Conservation (phyloP, 2,888 invertebrate species). For the Drosophila setosimentum region DNA sequence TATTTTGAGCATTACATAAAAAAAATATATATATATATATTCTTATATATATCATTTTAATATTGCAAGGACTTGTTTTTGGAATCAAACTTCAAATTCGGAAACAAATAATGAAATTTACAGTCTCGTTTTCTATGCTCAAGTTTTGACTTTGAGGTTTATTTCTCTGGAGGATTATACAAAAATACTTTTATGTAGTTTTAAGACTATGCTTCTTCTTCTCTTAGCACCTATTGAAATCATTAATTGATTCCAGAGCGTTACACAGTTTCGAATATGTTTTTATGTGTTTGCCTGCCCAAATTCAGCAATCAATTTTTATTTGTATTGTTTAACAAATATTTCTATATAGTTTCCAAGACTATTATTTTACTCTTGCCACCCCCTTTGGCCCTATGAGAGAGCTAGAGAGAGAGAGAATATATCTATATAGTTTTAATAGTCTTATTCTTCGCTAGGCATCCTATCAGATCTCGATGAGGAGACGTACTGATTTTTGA, state of each 20-base stretch:
- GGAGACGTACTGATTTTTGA: accelerated
- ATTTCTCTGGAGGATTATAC: accelerated
- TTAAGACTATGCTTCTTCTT: background rate
- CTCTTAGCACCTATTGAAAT: no score
- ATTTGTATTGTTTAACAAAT: background rate
- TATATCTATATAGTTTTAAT: no score
- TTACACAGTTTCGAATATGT: background rate
- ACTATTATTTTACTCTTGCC: background rate
- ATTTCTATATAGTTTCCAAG: background rate
- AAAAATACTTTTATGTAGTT: background rate
- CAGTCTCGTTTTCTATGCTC: no score
- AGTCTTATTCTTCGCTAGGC: background rate
- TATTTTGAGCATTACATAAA: background rate
- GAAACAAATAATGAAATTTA: background rate
- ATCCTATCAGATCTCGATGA: background rate
- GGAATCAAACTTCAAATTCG: background rate
- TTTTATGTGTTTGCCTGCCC: background rate
- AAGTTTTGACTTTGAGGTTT: background rate
- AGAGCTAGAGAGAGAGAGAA: no score
- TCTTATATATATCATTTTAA: background rate
- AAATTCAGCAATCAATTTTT: no score
- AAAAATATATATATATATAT: background rate
- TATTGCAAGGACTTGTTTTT: background rate
- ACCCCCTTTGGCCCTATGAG: no score
- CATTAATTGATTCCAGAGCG: background rate